Evolutionary conservation across 2,888 invertebrate genomes (phyloP), one percentile per base, ranked within the genome.

Genomic region (Troides aeacus): DNA sequence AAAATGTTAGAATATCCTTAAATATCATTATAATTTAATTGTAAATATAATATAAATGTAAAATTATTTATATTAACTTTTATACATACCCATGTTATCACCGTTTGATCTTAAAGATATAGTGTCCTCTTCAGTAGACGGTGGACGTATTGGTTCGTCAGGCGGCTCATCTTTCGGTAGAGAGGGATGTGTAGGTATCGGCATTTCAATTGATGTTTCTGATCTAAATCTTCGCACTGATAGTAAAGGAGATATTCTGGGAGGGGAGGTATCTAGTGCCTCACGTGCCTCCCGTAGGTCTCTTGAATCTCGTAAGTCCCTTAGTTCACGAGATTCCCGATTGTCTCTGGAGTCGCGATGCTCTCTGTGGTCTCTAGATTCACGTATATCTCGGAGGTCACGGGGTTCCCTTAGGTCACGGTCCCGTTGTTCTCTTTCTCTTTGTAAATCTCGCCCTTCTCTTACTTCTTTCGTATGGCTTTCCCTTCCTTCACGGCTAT

Each of bases 51-150:
- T 10, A 39, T 10, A 39, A 39, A 39, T 39, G 10, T 39, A 8
- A 4, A 46, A 12, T 15, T 46, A 46, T 46, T 46, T 4, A 46
- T 15, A 46, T 46, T 12, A 15, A 46, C 46, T 46, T 46, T 15
- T 46, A 12, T 72, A 82, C 87, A 77, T 84, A 89, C 94, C 94
- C 81, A 94, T 89, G 74, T 78, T 82, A 78, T 94, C 94, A 74
- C 93, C 93, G 78, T 93, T 93, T 62, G 93, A 93, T 81, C 93
- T 86, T 78, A 93, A 81, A 74, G 94, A 94, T 74, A 93, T 92
- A 64, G 93, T 86, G 77, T 94, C 94, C 74, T 94, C 94, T 84
- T 94, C 94, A 17, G 94, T 93, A 59, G 94, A 94, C 61, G 93
- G 93, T 58, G 93, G 87, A 74, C 93, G 88, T 84, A 92, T 89